Evolutionary conservation across 2,888 invertebrate species (phyloP), one percentile per base, ranked within the genome.

Genomic region (Clanis bilineata): DNA sequence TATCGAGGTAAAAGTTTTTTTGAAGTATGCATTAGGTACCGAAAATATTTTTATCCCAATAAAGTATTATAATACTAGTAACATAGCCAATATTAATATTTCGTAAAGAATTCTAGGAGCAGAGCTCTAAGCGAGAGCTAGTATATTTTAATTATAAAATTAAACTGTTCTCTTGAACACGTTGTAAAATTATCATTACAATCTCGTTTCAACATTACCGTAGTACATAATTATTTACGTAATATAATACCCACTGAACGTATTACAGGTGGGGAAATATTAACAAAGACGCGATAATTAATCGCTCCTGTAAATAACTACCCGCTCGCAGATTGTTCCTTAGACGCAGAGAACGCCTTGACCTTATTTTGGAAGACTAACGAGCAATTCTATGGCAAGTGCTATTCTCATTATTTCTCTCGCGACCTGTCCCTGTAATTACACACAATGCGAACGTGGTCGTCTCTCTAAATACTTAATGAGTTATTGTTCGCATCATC

Each of bases 381-480:
- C 78, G 81, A 83, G 78, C 72, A 74, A 77, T 82, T 83, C 80
- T 79, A 81, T 78, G 75, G 76, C 66, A 70, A 51, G 51, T 10
- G 51, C 51, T 32, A 74, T 74, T 76, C 76, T 81, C 79, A 81
- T 83, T 80, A 80, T 79, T 77, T 79, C 72, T 67, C 72, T 69
- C 55, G 74, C 75, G 76, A 76, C 77, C 77, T 77, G 83, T 76
- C 77, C 74, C 75, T 72, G 72, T 82, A 83, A 83, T 83, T 79
- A 80, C 77, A 75, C 72, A 75, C 75, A 72, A 75, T 68, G 71
- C 65, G 68, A 71, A 75, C 75, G 79, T 79, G 79, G 83, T 80
- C 79, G 76, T 76, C 71, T 77, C 79, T 66, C 73, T 70, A 71
- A 77, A 77, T 72, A 73, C 59, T 44, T 43, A 61, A 58, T 62